Evolutionary conservation across 2,888 invertebrate genomes (phyloP), one percentile per base, ranked within the genome.

Genomic region (Phlogophora meticulosa): DNA sequence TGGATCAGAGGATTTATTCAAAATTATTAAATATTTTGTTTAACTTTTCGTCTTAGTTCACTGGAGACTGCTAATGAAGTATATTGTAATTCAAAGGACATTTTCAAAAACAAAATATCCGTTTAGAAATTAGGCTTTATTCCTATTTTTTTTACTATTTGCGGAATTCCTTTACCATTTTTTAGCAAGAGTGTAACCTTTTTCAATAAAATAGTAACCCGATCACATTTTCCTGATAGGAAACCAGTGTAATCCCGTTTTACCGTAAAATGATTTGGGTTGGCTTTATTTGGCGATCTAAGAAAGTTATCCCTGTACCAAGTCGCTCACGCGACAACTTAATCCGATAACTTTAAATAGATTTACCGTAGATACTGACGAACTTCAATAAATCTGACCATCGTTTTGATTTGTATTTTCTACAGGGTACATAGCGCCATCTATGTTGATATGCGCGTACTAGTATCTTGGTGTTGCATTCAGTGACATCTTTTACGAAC

Each of bases 341-440:
- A 73, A 48, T 38, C 42, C 38, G 11, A 22, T 49, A 5, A 11
- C 42, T 58, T 17, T 46, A 22, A 58, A 68, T 48, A 52, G 43
- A 46, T 72, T 65, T 56, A 43, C 17, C 5, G 20, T 42, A 7
- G 42, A 51, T 55, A 43, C 38, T 20, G 15, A 20, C 58, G 55
- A 20, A 56, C 10, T 55, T 38, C 1, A 20, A 13, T 9, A 45
- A 15, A 22, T 20, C 22, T 60, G 51, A 13, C 20, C 28, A 22
- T n/a, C 20, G 7, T 20, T 32, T 43, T 34, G n/a, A 5, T 43
- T 45, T 9, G 7, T 34, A 4, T 5, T 5, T 28, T 28, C 28
- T 4, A 24, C 10, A 11, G 10, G 9, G 17, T 40, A 52, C 1
- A 7, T 32, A 64, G 34, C 72, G 78, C 64, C 78, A 74, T 74